Base-by-base conservation (phyloP, 1,140 invertebrate species). In the Elymnias hypermnestra region DNA sequence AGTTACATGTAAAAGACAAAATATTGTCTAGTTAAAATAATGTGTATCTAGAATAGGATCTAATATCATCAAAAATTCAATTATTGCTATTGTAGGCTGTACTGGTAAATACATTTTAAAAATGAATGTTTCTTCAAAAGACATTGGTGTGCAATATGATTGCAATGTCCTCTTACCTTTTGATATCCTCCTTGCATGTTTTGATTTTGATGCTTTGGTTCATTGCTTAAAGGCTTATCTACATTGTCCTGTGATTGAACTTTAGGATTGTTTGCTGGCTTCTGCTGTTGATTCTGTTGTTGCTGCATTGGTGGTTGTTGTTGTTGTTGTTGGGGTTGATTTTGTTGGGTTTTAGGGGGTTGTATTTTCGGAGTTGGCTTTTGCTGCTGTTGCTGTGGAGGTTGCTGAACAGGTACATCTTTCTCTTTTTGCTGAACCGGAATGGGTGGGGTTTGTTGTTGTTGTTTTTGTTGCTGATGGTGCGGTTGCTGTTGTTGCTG, bases 171-270 rank as follows among this genome's bases (percentile, higher is more conserved):
- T 33, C 29, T 33, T 56, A 66, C 66, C 48, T 70, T 70, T 45
- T 66, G 66, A 35, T 48, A 70, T 37, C 51, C 41, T 5, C 51
- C 57, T 33, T 68, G 65, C 43, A 63, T 68, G 14, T 54, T 67
- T 10, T 63, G 66, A 38, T 62, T 69, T 31, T 64, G 53, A 38
- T 51, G 62, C 19, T 69, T 74, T 29, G 46, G 51, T 21, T 75
- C 72, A 57, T 56, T 62, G 48, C 42, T 3, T 4, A 53, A 21
- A 36, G 57, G 46, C 42, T 72, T 81, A 52, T 76, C 74, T 36
- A 73, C 62, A 43, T 67, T 59, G 38, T 78, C 76, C 36, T 75
- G 62, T 2, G 65, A 56, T 8, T 71, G 62, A 25, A 38, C 31
- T 17, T 68, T 75, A 8, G 42, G 13, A 33, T 42, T 55, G 10